These are phyloP conservation scores for Hanleya hanleyi DNA, from an alignment of 2,888 invertebrate genomes.

Conservation along the genomic window DNA sequence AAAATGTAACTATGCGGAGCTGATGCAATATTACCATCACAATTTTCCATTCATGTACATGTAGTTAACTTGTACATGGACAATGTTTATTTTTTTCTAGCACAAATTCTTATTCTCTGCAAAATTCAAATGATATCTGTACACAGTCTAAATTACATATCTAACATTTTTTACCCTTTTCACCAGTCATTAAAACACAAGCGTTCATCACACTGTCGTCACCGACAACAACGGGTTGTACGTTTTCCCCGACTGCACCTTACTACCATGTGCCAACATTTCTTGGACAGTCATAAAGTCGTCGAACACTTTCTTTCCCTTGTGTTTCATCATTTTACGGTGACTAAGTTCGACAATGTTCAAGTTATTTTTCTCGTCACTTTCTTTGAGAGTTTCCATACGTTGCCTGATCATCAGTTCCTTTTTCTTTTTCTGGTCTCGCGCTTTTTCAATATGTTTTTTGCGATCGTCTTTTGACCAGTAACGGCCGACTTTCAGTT, in stretches of 20 bases:
- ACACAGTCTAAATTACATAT: no score
- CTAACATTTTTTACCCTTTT: conserved; percentile 3
- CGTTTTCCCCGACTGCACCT: conserved; percentile 63
- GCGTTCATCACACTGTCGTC: conserved; percentile 72
- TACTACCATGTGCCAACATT: conserved; percentile 77
- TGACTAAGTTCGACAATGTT: conserved; percentile 75
- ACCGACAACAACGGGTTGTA: conserved; percentile 74
- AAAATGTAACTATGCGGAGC: no score
- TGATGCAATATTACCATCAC: no score
- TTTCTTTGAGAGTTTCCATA: conserved; percentile 73
- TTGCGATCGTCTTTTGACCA: conserved; percentile 86
- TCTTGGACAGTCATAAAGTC: conserved; percentile 79
- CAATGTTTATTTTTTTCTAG: no score
- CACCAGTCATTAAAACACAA: conserved; percentile 2
- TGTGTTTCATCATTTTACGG: conserved; percentile 78
- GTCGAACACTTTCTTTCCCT: conserved; percentile 74
- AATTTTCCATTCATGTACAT: no score
- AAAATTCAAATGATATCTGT: no score
- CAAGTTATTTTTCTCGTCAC: conserved; percentile 68
- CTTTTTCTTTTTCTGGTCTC: conserved; percentile 77
- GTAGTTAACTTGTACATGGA: no score
- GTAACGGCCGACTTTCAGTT: conserved; percentile 83
- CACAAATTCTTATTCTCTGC: no score
- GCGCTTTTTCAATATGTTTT: conserved; percentile 82
- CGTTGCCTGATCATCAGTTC: conserved; percentile 63